A percentile compares a stretch with the other conserved stretches of the same genome.
These are phyloP conservation scores for Phortica okadai DNA, from an alignment of 2,888 invertebrate genomes.

Conservation along the genomic window DNA sequence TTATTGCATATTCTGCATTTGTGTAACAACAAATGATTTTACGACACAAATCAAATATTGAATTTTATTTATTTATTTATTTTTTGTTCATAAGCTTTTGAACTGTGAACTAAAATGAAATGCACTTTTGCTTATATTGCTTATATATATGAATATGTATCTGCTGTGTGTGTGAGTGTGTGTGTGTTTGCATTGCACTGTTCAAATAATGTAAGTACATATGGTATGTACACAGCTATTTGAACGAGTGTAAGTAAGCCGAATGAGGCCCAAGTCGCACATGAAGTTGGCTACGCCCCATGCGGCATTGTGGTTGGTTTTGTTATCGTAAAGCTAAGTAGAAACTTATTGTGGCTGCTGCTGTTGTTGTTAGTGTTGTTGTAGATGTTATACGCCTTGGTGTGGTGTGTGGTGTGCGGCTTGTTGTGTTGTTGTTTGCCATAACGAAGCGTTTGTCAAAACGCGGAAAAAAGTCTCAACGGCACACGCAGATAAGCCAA, in stretches of 20 bases:
- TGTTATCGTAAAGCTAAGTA: slow-evolving; percentile 29
- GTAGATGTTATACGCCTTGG: slow-evolving; percentile 33
- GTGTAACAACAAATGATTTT: slow-evolving; percentile 8
- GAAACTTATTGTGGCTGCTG: slow-evolving; percentile 21
- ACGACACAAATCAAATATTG: slow-evolving; percentile 13
- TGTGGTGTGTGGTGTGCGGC: slow-evolving; percentile 39
- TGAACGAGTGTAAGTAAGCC: not conserved
- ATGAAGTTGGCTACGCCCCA: slow-evolving; percentile 23
- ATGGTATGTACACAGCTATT: slow-evolving; percentile 3
- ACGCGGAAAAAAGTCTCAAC: slow-evolving; percentile 37
- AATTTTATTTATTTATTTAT: not conserved
- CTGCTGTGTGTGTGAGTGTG: not conserved
- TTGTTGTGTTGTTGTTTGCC: slow-evolving; percentile 38
- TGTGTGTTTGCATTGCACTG: not conserved
- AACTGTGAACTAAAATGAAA: slow-evolving; percentile 12
- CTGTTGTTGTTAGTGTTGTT: slow-evolving; percentile 33
- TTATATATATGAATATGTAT: not conserved
- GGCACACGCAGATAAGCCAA: slow-evolving; percentile 34
- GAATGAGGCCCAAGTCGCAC: slow-evolving; percentile 19
- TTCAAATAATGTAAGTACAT: slow-evolving; percentile 15
- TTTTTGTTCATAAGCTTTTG: not conserved
- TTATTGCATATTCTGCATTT: not conserved
- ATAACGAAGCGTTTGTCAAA: slow-evolving; percentile 41
- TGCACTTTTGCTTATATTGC: slow-evolving; percentile 19
- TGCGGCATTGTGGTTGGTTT: slow-evolving; percentile 37